Evolutionary conservation across 2,797 vertebrate species (phyloP).

Genomic region (Argentina silus): DNA sequence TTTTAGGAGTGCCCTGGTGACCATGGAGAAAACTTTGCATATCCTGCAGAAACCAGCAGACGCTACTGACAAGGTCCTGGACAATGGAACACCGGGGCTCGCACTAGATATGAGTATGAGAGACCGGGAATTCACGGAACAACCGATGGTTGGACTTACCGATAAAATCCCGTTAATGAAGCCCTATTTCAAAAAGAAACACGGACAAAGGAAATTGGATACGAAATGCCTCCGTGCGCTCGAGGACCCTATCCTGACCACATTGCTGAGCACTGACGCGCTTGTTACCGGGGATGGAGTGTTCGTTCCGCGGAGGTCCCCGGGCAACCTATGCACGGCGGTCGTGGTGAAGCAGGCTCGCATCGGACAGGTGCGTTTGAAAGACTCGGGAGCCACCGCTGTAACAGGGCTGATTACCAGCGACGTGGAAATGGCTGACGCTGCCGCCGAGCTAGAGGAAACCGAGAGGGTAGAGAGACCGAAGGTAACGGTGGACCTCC

Average conservation of each 20-base stretch:
- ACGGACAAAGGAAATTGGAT: conserved; percentile 85
- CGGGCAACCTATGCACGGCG: conserved; percentile 82
- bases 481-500: conserved; percentile 60
- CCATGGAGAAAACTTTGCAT: conserved; percentile 79
- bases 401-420: conserved; percentile 76
- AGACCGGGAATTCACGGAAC: conserved; percentile 75
- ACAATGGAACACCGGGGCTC: conserved; percentile 62
- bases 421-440: conserved; percentile 73
- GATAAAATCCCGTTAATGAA: conserved; percentile 93
- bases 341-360: conserved; percentile 86
- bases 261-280: conserved; percentile 85
- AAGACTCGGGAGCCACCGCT: conserved; percentile 66
- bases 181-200: conserved; percentile 96
- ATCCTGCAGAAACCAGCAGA: conserved; percentile 77
- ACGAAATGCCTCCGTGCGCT: conserved; percentile 87
- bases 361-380: conserved; percentile 80
- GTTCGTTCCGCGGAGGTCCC: conserved; percentile 83
- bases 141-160: conserved; percentile 79
- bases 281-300: conserved; percentile 84
- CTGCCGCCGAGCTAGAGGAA: conserved; percentile 74
- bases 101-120: conserved; percentile 74
- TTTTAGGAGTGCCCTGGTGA: conserved; percentile 39
- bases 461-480: conserved; percentile 63
- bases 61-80: conserved; percentile 50
- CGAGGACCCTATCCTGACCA: conserved; percentile 89